phyloP scores from a whole-genome alignment of 2,888 invertebrate genomes.

The Subacronicta megacephala region DNA sequence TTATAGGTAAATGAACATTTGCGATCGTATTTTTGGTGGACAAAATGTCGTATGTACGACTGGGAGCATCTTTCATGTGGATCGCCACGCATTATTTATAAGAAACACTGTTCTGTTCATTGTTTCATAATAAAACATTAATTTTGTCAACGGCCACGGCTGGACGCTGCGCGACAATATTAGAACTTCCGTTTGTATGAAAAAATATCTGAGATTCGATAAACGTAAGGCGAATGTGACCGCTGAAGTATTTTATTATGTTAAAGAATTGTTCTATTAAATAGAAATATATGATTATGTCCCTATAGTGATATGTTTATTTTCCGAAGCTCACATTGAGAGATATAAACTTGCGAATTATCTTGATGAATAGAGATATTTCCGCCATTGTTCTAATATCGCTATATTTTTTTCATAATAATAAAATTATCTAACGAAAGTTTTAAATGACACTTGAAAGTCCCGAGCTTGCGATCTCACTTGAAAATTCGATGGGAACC shows the following conservation, averaged over 20 bases:
- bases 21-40: conserved; percentile 37
- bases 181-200: conserved; percentile 83
- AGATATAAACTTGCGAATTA: conserved; percentile 37
- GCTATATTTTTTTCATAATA: conserved; percentile 1
- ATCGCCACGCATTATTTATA: conserved; percentile 79
- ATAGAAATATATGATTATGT: conserved; percentile 43
- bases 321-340: conserved; percentile 39
- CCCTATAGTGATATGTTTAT: conserved; percentile 40
- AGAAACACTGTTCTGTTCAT: conserved; percentile 83
- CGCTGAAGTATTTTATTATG: conserved; percentile 52
- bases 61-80: conserved; percentile 76
- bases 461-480: conserved; percentile 34
- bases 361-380: conserved; percentile 22
- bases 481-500: conserved; percentile 66
- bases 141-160: conserved; percentile 85
- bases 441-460: conserved; percentile 11
- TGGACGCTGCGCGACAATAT: conserved; percentile 79
- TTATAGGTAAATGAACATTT: conserved; percentile 46
- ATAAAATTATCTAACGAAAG: conserved; percentile 1
- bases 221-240: conserved; percentile 50
- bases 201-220: conserved; percentile 50
- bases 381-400: not conserved
- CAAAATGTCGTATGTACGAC: conserved; percentile 58
- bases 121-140: conserved; percentile 89
- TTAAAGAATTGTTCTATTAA: conserved; percentile 48